Evolutionary conservation across 2,888 invertebrate genomes (phyloP), one percentile per base, ranked within the genome.

Genomic region (Drosophila histrio): DNA sequence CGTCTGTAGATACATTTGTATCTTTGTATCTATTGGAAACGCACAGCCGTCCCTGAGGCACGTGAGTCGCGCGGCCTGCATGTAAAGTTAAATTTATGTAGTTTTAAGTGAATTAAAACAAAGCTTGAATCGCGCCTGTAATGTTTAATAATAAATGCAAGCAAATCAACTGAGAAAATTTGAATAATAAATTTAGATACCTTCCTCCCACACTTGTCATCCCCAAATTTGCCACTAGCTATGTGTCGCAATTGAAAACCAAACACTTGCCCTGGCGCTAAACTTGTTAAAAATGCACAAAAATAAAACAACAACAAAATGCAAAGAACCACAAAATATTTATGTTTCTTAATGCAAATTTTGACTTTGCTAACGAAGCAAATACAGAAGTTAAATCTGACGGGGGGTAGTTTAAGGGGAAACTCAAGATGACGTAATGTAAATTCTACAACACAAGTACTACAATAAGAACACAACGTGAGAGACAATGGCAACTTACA

Each of bases 101-200:
- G 86, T 83, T 83, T 83, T 86, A 83, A 87, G 88, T 83, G 82
- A 83, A 83, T 83, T 83, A 87, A 87, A 86, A 87, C 88, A 79
- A 86, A 60, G 59, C 71, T 47, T 38, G 53, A 64, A 53, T 63
- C 63, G 50, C 59, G 57, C 43, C 58, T 77, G 66, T 79, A 76
- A 82, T 62, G 59, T 50, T 67, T 68, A 73, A 69, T 65, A 84
- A 84, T 64, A 86, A 79, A 82, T 74, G 60, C 81, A 74, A 62
- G 61, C 71, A 75, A 88, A 73, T 81, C 72, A 76, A 66, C 72
- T 39, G 56, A 44, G 41, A 21, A 66, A 81, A 85, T 85, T 85
- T 88, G 64, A 88, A 85, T 85, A 88, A 73, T 87, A 88, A 85
- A 85, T 85, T 85, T 80, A 39, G 26, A 24, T 22, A 44, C 34